Evolutionary conservation across 2,888 invertebrate species (phyloP).

Genomic region (Ametastegia equiseti): DNA sequence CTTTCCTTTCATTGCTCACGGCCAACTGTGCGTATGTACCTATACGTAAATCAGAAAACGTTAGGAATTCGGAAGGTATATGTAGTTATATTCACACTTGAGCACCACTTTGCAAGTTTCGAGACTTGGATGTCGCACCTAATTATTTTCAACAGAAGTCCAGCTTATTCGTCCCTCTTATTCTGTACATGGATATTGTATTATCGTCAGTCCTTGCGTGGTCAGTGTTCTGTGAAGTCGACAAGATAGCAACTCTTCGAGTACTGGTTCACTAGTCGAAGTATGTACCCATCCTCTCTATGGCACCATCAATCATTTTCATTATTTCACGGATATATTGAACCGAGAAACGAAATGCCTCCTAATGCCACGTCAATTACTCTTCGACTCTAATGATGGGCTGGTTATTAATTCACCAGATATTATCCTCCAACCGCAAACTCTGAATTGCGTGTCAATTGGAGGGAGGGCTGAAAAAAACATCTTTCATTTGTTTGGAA

Average conservation of each 20-base stretch:
- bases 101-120: not conserved
- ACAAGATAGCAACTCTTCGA: not conserved
- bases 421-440: not conserved
- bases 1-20: constrained; percentile 33
- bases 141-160: not conserved
- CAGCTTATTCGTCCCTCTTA: not conserved
- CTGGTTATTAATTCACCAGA: constrained; percentile 31
- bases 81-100: not conserved
- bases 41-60: not conserved
- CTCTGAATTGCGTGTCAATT: not conserved
- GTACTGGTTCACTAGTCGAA: not conserved
- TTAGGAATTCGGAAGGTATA: not conserved
- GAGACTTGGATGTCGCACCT: constrained; percentile 13
- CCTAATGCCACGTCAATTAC: constrained; percentile 42
- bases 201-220: not conserved
- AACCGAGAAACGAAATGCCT: not conserved
- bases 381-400: constrained; percentile 9
- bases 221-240: not conserved
- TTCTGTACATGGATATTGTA: too few relatives aligned
- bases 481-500: too few relatives aligned
- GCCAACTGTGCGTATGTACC: not conserved
- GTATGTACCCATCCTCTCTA: not conserved
- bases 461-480: not conserved
- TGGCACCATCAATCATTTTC: constrained; percentile 26
- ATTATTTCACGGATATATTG: constrained; percentile 27